These are phyloP conservation scores for Globodera ellingtonae DNA, from an alignment of 1,140 invertebrate species.

Conservation along the genomic window DNA sequence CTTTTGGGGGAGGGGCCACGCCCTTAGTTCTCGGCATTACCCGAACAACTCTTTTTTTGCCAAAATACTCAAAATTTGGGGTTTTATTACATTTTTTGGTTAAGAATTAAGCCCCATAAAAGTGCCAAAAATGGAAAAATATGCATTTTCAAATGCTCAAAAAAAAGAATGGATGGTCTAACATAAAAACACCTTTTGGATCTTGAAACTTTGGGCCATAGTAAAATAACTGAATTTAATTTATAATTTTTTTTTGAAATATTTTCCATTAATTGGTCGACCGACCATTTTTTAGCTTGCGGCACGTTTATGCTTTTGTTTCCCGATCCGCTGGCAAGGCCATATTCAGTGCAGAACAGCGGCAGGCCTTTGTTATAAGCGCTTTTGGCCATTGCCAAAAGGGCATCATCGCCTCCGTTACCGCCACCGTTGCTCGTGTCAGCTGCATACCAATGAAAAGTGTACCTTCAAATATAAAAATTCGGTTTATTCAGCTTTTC, in stretches of 20 bases:
- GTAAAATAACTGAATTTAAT: too few species aligned
- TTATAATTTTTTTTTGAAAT: too few species aligned
- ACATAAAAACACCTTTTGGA: too few species aligned
- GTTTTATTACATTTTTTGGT: not conserved
- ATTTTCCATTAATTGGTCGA: too few species aligned
- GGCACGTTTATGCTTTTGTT: not conserved
- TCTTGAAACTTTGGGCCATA: too few species aligned
- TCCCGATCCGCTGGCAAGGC: not conserved
- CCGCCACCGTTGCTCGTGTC: not conserved
- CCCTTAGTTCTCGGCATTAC: not conserved
- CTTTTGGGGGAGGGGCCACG: too few species aligned
- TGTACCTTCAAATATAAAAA: slow-evolving; percentile 2
- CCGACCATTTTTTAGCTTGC: slow-evolving; percentile 16
- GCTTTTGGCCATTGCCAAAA: not conserved
- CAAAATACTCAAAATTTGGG: not conserved
- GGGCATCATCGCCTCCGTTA: not conserved
- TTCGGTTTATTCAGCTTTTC: not conserved
- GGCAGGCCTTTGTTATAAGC: not conserved
- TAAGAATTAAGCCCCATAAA: too few species aligned
- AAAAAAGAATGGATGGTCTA: too few species aligned
- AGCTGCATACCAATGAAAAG: not conserved
- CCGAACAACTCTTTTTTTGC: too few species aligned
- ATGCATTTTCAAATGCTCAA: not conserved
- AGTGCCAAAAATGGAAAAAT: not conserved
- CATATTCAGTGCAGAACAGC: not conserved